A percentile compares a stretch with the other conserved stretches of the same genome.
Conservation (phyloP, 2,797 vertebrate species). For the Denticeps clupeoides region DNA sequence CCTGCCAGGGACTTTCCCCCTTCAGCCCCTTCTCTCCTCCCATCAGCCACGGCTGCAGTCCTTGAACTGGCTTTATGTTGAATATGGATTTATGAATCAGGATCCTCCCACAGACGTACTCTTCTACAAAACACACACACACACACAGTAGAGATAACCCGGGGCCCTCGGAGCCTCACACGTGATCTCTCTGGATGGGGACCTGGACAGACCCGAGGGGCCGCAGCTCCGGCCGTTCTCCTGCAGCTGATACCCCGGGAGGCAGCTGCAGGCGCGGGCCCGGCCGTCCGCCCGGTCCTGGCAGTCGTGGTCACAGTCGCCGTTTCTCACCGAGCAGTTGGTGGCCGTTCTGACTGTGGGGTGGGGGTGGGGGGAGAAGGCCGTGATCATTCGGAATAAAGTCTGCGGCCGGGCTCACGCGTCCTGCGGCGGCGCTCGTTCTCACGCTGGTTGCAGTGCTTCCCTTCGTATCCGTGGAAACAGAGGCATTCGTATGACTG, state of each 20-base stretch:
- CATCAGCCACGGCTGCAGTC: constrained; percentile 55
- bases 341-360: constrained; percentile 44
- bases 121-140: constrained; percentile 52
- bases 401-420: too few species aligned
- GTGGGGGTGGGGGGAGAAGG: too few species aligned
- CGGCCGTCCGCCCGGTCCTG: constrained; percentile 32
- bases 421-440: too few species aligned
- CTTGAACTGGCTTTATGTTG: constrained; percentile 13
- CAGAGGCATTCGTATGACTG: constrained; percentile 74
- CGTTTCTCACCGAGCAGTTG: constrained; percentile 73
- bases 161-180: too few species aligned
- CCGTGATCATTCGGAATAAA: too few species aligned
- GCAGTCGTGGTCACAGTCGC: constrained; percentile 77
- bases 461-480: constrained; percentile 71
- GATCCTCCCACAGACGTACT: constrained; percentile 69
- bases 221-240: constrained; percentile 53
- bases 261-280: constrained; percentile 66
- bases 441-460: constrained; percentile 74
- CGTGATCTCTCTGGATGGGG: too few species aligned
- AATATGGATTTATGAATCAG: constrained; percentile 37
- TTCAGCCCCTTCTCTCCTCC: constrained; percentile 63
- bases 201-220: too few species aligned
- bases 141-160: too few species aligned
- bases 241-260: constrained; percentile 58
- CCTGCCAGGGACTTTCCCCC: constrained; percentile 91